These are phyloP conservation scores for Fragum whitleyi DNA, from an alignment of 2,888 invertebrate species.

Conservation along the genomic window DNA sequence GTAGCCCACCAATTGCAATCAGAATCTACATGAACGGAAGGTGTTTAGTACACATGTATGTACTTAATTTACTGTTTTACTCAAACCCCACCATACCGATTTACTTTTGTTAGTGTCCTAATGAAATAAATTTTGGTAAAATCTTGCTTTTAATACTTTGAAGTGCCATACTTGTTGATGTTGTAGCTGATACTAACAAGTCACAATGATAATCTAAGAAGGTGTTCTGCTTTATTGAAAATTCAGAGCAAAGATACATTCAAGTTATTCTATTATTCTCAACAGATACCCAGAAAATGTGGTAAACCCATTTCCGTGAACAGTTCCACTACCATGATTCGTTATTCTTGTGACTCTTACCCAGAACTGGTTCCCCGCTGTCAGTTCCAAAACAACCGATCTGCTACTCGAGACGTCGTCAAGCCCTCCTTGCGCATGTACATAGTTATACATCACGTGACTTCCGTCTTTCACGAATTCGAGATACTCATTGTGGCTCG, in stretches of 20 bases:
- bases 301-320: conserved; percentile 31
- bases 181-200: too few relatives aligned
- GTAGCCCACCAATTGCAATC: too few relatives aligned
- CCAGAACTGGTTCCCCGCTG: conserved; percentile 17
- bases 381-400: background rate
- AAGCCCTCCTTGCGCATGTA: conserved; percentile 19
- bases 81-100: too few relatives aligned
- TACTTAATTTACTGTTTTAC: too few relatives aligned
- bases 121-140: too few relatives aligned
- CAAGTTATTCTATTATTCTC: conserved; percentile 4
- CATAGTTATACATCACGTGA: conserved; percentile 36
- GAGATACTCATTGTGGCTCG: conserved; percentile 27
- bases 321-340: conserved; percentile 25
- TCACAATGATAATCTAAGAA: too few relatives aligned
- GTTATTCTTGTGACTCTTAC: background rate
- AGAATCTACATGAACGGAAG: too few relatives aligned
- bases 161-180: too few relatives aligned
- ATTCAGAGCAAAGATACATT: background rate
- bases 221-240: too few relatives aligned
- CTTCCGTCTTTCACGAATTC: conserved; percentile 30
- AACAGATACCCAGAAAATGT: conserved; percentile 25
- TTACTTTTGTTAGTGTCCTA: too few relatives aligned
- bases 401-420: conserved; percentile 28
- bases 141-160: too few relatives aligned
- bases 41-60: too few relatives aligned